Conservation (phyloP, 2,113 vertebrate genomes). For the Nerophis lumbriciformis region DNA sequence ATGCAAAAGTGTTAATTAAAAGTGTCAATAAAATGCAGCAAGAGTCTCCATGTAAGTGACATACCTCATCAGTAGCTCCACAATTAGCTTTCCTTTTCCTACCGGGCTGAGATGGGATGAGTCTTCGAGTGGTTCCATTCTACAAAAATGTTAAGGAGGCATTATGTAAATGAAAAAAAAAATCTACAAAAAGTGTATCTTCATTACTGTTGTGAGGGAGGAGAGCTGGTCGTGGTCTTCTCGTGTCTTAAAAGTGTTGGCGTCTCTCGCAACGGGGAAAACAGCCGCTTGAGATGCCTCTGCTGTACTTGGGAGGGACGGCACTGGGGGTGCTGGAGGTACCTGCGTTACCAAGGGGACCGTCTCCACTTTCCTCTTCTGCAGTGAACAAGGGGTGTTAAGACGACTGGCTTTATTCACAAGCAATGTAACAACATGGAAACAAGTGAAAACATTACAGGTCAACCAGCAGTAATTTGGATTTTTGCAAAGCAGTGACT, state of each 20-base stretch:
- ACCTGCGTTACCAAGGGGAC: slow-evolving; percentile 74
- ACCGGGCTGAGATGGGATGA: slow-evolving; percentile 77
- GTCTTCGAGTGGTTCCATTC: slow-evolving; percentile 82
- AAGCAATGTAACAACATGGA: neutral
- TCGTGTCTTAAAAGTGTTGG: slow-evolving; percentile 67
- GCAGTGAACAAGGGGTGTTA: slow-evolving; percentile 45
- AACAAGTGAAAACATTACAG: no score
- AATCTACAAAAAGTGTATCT: neutral
- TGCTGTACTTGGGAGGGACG: slow-evolving; percentile 69
- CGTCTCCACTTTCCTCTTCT: slow-evolving; percentile 87
- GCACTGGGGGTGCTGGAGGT: slow-evolving; percentile 74
- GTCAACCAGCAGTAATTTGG: neutral
- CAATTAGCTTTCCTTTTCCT: slow-evolving; percentile 87
- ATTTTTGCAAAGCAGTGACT: neutral
- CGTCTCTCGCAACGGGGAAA: slow-evolving; percentile 74
- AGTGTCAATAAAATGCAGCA: neutral
- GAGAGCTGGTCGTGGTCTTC: slow-evolving; percentile 71
- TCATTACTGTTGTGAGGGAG: slow-evolving; percentile 65
- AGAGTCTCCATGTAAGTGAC: neutral
- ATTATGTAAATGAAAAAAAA: neutral
- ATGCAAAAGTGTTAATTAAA: neutral
- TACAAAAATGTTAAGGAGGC: slow-evolving; percentile 21
- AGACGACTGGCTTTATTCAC: slow-evolving; percentile 14
- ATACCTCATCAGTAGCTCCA: slow-evolving; percentile 82
- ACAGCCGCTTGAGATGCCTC: slow-evolving; percentile 80